Evolutionary conservation across 2,888 invertebrate species (phyloP).

Genomic region (Platycheirus albimanus): DNA sequence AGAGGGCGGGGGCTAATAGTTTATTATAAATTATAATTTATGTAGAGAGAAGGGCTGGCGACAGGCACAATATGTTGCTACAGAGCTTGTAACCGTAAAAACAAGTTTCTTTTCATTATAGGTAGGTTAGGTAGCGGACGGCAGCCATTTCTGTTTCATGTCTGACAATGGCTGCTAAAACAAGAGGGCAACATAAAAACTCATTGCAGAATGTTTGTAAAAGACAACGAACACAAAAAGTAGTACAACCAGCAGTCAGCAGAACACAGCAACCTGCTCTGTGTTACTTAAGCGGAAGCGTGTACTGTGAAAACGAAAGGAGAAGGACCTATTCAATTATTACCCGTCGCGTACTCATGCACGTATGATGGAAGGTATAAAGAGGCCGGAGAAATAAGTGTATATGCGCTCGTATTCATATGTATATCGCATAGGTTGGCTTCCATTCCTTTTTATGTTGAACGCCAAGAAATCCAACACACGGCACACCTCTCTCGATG

Average conservation of each 20-base stretch:
- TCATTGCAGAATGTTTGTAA: constrained; percentile 39
- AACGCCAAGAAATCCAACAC: constrained; percentile 49
- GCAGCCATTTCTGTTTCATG: constrained; percentile 65
- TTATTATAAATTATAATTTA: constrained; percentile 8
- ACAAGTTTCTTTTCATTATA: too few relatives aligned
- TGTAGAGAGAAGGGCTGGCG: too few relatives aligned
- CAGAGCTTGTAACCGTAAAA: too few relatives aligned
- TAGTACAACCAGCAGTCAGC: constrained; percentile 57
- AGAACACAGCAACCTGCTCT: too few relatives aligned
- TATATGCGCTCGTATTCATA: constrained; percentile 16
- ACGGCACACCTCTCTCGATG: too few relatives aligned
- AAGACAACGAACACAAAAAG: constrained; percentile 47
- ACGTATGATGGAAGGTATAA: constrained; percentile 17
- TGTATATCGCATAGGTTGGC: constrained; percentile 55
- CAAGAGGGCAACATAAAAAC: constrained; percentile 32
- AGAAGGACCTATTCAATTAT: constrained; percentile 72
- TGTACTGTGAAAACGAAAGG: constrained; percentile 64
- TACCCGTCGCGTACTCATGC: constrained; percentile 60
- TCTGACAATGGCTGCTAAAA: constrained; percentile 61
- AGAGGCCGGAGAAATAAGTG: background rate
- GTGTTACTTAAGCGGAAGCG: constrained; percentile 56
- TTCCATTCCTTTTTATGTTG: constrained; percentile 54
- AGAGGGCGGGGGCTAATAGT: too few relatives aligned
- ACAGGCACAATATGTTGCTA: background rate
- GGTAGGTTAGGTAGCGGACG: too few relatives aligned